Evolutionary conservation across 2,888 invertebrate genomes (phyloP), one percentile per base, ranked within the genome.

Genomic region (Noctuana brunneofusca): DNA sequence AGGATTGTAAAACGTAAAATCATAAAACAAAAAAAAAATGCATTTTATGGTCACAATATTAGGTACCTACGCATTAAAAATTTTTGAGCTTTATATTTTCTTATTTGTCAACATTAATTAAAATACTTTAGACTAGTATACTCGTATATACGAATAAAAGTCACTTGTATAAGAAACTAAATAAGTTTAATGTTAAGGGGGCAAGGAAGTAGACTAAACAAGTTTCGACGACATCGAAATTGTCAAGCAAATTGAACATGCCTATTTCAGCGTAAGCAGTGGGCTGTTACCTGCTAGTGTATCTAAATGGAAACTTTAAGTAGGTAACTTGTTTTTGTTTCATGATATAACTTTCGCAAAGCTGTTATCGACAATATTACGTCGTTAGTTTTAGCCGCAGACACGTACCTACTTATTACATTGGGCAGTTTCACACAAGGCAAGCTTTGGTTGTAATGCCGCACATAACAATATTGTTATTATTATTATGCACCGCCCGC

Each of bases 331-430:
- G 59, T 53, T 60, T 53, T 60, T 60, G 46, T 43, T 60, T 60
- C 52, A 59, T 56, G 56, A 46, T 46, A 58, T 24, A 24, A 53
- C 48, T 55, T 63, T 65, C 65, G 65, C 63, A 46, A 20, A 48
- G 59, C 59, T 57, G 11, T 48, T 56, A 20, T 48, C 41, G 20
- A 43, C 30, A 30, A 41, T 64, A 41, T 8, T 4, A 55, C 41
- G 32, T 48, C 22, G 54, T 62, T 62, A 55, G 20, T 48, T 49
- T 55, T 24, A 49, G 55, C 48, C 14, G 30, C 41, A 55, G 18
- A 48, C n/a, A n/a, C n/a, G n/a, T n/a, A n/a, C n/a, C n/a, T 55
- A 35, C 20, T 59, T 57, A 49, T 22, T 32, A 22, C n/a, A 59
- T 43, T 52, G 14, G 32, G 12, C 32, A 32, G 35, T 46, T 24